A percentile compares a stretch with the other conserved stretches of the same genome.
phyloP scores from a whole-genome alignment of 2,797 vertebrate species.

The Adrianichthys oophorus region DNA sequence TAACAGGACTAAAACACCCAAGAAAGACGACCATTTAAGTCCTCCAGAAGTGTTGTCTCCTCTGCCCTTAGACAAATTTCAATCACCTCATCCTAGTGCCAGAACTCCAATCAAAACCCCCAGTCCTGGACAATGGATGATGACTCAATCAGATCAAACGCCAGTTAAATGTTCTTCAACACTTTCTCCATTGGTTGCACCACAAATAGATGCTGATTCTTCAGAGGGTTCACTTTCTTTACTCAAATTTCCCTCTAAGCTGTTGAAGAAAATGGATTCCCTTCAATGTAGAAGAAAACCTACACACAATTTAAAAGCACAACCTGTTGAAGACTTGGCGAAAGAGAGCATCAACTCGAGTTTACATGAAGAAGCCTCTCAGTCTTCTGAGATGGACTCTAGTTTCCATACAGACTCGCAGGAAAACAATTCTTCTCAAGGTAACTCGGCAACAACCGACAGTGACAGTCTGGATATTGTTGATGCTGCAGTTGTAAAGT shows the following conservation, averaged over 20 bases:
- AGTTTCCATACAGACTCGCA: constrained; percentile 61
- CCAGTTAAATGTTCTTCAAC: constrained; percentile 47
- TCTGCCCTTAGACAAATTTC: constrained; percentile 3
- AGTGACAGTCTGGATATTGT: constrained; percentile 68
- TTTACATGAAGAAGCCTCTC: constrained; percentile 6
- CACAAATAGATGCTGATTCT: background rate
- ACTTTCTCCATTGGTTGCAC: constrained; percentile 1
- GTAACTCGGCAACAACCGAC: constrained; percentile 60
- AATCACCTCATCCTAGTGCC: constrained; percentile 31
- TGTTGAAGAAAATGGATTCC: background rate
- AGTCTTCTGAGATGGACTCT: constrained; percentile 33
- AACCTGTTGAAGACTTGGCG: constrained; percentile 14
- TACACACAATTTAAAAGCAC: constrained; percentile 27
- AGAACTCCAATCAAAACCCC: constrained; percentile 40
- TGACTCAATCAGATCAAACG: constrained; percentile 64
- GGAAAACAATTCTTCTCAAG: constrained; percentile 58
- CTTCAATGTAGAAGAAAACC: constrained; percentile 8
- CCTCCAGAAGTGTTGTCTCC: constrained; percentile 4
- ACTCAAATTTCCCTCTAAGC: constrained; percentile 28
- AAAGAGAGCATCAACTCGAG: background rate
- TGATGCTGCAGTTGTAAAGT: constrained; percentile 62
- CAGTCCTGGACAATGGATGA: constrained; percentile 51
- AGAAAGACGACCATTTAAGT: constrained; percentile 10
- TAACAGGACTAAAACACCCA: constrained; percentile 38
- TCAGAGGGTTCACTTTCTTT: constrained; percentile 7